Base-by-base conservation (phyloP, 2,888 invertebrate species). In the Dryobotodes eremita region DNA sequence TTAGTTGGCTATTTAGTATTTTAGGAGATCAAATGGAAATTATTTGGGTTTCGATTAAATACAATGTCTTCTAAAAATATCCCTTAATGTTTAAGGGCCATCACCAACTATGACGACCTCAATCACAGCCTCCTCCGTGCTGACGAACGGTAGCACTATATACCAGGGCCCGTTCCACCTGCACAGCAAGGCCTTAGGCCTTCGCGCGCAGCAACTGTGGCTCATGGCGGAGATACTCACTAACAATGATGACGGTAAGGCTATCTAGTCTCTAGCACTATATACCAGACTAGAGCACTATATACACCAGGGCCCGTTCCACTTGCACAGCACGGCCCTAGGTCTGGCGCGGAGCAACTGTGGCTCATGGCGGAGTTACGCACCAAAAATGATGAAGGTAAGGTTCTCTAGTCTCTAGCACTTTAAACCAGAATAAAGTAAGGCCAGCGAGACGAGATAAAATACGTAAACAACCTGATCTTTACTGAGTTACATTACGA, bases 171-270 rank as follows among this genome's bases (percentile, higher is more conserved):
- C 99, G 6, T 99, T 98, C 94, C 97, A 98, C 77, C 97, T 99
- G 97, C 98, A 98, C 92, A 98, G 98, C 69, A 99, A 99, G 0
- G 97, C 98, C 36, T 97, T 99, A 93, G 98, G 99, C 55, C 98
- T 99, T 0, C 99, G 99, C 89, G 98, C 98, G 76, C 99, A 99
- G 93, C 99, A 99, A 92, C 94, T 99, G 79, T 99, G 99, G 99
- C 97, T 99, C 0, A 98, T 99, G 84, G 98, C 98, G 1, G 98
- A 98, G 93, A 97, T 99, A 91, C 97, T 98, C 57, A 99, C 99
- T 8, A 98, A 98, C 89, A 98, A 98, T 94, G 98, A 97, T 87
- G 99, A 99, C 91, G 98, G 99, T 98, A 79, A 80, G 80, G 17
- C 2, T 55, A 11, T 20, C 2, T 17, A 17, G 17, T n/a, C 20